phyloP scores from a whole-genome alignment of 2,113 vertebrate genomes.

The Lepus timidus region DNA sequence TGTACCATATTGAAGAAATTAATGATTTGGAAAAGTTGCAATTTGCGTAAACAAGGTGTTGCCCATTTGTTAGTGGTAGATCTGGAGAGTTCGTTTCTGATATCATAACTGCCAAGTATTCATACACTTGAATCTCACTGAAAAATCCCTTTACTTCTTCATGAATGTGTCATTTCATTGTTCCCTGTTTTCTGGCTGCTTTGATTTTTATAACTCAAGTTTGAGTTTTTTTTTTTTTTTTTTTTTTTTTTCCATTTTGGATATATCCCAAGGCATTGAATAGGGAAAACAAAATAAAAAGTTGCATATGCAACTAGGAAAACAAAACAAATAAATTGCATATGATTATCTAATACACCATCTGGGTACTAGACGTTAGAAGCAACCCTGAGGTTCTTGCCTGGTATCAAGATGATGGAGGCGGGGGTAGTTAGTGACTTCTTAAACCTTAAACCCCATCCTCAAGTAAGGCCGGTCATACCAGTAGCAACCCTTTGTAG shows the following conservation, averaged over 20 bases:
- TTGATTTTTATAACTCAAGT: conserved; percentile 31
- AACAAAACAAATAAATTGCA: background rate
- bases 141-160: conserved; percentile 22
- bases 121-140: background rate
- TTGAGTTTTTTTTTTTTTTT: background rate
- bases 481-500: background rate
- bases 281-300: background rate
- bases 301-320: background rate
- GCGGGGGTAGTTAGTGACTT: background rate
- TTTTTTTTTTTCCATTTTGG: background rate
- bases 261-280: background rate
- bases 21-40: conserved; percentile 38
- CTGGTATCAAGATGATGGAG: background rate
- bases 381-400: background rate
- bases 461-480: background rate
- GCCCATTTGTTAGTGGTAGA: conserved; percentile 15
- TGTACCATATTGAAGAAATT: conserved; percentile 53
- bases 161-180: background rate
- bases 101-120: background rate
- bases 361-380: background rate
- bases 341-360: background rate
- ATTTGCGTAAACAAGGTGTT: conserved; percentile 29
- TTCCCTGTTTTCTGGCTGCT: conserved; percentile 32
- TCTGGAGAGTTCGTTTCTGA: conserved; percentile 39
- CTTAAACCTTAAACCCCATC: background rate